These are phyloP conservation scores for Zaprionus lineosus DNA, from an alignment of 2,888 invertebrate genomes.

Conservation along the genomic window DNA sequence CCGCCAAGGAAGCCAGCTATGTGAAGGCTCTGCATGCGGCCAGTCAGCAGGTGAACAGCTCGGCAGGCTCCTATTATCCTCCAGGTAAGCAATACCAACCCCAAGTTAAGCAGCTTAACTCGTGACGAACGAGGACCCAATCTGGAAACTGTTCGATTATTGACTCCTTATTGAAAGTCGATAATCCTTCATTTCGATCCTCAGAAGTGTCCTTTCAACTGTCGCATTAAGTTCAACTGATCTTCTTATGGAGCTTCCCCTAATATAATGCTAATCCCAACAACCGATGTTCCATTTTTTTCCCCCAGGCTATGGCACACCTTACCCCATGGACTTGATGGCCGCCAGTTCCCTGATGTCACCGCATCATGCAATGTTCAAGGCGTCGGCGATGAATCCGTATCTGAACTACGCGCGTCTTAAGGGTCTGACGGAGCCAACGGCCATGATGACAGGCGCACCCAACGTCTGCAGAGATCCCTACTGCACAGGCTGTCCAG, in stretches of 20 bases:
- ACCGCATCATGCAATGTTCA: constrained; percentile 89
- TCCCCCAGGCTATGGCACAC: constrained; percentile 84
- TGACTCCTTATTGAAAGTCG: too few relatives aligned
- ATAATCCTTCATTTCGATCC: too few relatives aligned
- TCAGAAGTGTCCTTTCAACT: too few relatives aligned
- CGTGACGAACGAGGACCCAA: too few relatives aligned
- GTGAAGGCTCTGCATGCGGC: constrained; percentile 82
- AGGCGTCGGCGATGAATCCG: constrained; percentile 89
- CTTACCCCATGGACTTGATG: constrained; percentile 89
- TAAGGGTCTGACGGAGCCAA: constrained; percentile 84
- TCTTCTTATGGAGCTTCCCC: neutral
- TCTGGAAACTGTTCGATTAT: too few relatives aligned
- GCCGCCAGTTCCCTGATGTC: constrained; percentile 89
- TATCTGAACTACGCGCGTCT: constrained; percentile 94
- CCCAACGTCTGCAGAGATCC: constrained; percentile 94
- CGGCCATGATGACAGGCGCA: constrained; percentile 85
- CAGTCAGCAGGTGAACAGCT: constrained; percentile 58
- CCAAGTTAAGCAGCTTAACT: neutral
- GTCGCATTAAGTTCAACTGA: too few relatives aligned
- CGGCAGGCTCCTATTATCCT: constrained; percentile 83
- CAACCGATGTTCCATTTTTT: too few relatives aligned
- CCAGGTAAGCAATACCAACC: constrained; percentile 43
- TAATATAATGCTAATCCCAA: too few relatives aligned
- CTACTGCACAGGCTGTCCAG: constrained; percentile 94
- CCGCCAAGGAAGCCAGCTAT: constrained; percentile 81